phyloP scores from a whole-genome alignment of 2,113 vertebrate genomes.

The Rhipidura dahli region DNA sequence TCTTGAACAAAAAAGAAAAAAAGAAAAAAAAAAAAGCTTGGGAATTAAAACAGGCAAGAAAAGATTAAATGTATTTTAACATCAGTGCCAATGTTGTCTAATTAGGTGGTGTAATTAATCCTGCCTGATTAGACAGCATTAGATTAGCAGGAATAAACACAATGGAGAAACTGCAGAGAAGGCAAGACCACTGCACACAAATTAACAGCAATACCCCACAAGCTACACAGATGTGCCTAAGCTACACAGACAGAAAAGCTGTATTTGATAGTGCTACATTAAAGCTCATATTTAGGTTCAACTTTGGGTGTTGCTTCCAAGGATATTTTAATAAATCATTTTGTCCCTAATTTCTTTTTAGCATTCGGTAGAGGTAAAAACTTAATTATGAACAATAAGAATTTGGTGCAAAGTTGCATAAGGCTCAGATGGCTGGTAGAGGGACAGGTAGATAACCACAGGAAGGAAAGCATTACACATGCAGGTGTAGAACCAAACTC shows the following conservation, averaged over 20 bases:
- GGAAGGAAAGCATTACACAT: not conserved
- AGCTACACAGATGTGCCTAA: not conserved
- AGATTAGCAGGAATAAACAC: conserved; percentile 23
- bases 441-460: not conserved
- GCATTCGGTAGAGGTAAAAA: not conserved
- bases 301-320: not conserved
- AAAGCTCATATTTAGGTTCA: not conserved
- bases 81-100: conserved; percentile 51
- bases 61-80: conserved; percentile 41
- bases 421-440: conserved; percentile 1
- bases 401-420: not conserved
- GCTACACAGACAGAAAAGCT: not conserved
- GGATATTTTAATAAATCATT: not conserved
- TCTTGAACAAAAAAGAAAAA: conserved; percentile 5
- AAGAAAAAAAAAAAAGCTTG: conserved; percentile 20
- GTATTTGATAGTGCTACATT: not conserved
- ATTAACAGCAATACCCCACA: conserved; percentile 45
- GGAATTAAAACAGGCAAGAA: conserved; percentile 50
- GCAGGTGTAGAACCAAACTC: not conserved
- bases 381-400: not conserved
- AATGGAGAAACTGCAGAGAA: conserved; percentile 27
- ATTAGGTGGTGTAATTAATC: conserved; percentile 44
- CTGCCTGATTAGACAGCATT: conserved; percentile 32
- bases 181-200: conserved; percentile 19
- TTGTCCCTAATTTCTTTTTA: not conserved